Percentiles rank a stretch among this genome's conserved stretches.
Evolutionary conservation across 2,888 invertebrate genomes (phyloP).

Genomic region (Sturmia bella): DNA sequence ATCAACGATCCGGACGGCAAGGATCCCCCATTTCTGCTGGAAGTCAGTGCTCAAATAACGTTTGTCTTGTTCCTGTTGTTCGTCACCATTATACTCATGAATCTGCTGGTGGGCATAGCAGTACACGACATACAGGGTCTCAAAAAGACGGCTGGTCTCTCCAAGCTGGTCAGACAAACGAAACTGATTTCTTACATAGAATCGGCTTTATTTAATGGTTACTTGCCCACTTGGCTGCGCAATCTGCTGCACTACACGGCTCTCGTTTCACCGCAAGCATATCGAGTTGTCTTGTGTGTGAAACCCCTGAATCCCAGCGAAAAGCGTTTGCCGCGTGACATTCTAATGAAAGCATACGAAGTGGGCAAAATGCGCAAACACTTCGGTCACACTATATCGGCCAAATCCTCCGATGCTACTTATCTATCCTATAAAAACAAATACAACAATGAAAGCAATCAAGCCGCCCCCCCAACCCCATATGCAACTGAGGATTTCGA

Average conservation of each 20-base stretch:
- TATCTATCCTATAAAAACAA: conserved; percentile 86
- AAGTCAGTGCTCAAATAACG: conserved; percentile 91
- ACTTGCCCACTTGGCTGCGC: conserved; percentile 88
- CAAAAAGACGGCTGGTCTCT: conserved; percentile 91
- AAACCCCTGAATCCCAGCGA: conserved; percentile 92
- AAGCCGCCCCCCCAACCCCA: conserved; percentile 72
- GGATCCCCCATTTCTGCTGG: conserved; percentile 88
- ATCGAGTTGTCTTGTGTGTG: conserved; percentile 90
- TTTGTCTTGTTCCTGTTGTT: conserved; percentile 91
- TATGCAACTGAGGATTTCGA: conserved; percentile 84
- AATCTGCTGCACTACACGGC: conserved; percentile 90
- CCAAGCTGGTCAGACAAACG: conserved; percentile 91
- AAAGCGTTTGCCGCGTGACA: conserved; percentile 89
- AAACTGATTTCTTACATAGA: conserved; percentile 94
- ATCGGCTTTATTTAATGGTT: conserved; percentile 90
- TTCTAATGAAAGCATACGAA: conserved; percentile 90
- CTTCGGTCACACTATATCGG: conserved; percentile 87
- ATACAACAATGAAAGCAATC: conserved; percentile 85
- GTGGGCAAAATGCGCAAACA: conserved; percentile 90
- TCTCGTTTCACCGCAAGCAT: conserved; percentile 90
- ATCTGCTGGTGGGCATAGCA: conserved; percentile 92
- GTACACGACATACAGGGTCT: conserved; percentile 94
- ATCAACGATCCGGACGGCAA: conserved; percentile 89
- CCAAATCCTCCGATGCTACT: conserved; percentile 85
- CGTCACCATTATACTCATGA: conserved; percentile 93